Base-by-base conservation (phyloP, 2,888 invertebrate genomes). In the Hypena proboscidalis region DNA sequence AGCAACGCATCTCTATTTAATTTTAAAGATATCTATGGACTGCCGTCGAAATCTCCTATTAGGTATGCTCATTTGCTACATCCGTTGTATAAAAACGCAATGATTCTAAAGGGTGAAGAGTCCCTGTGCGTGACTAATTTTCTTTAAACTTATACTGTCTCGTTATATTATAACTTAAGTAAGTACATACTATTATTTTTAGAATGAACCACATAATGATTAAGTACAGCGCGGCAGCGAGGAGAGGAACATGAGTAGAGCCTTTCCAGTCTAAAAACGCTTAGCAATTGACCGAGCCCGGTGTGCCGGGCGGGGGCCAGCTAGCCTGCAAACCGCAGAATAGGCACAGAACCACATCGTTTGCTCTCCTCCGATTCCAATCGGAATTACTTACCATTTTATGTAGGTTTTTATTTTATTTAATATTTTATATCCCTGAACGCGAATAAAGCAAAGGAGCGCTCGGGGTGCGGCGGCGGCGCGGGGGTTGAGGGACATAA, bases 331-430 rank as follows among this genome's bases (percentile, higher is more conserved):
- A 77, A 82, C 85, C 83, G 73, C 86, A 80, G 72, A 80, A 81
- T 85, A 83, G 81, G 73, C 69, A 59, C 71, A 70, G 71, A 71
- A 83, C 84, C 83, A 71, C 86, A 84, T 71, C 71, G 75, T 67
- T 58, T 68, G 72, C 70, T 62, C 68, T 74, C 68, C 74, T 83
- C 74, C 79, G 78, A 86, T 86, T 85, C 83, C 85, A 84, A 84
- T 87, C 74, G 80, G 80, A 87, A 85, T 90, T 88, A 85, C 84
- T 84, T 83, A 82, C 85, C 75, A 83, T 79, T 88, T 88, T 87
- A 85, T 86, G 88, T 86, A 82, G 71, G 81, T 85, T 89, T 89
- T 90, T 88, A 88, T 89, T 89, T 90, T 88, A 88, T 90, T 89
- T 82, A 85, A 87, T 88, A 87, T 89, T 89, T 85, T 84, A 89